These are phyloP conservation scores for Tupaia chinensis DNA, from an alignment of 2,113 vertebrate genomes.

Conservation along the genomic window DNA sequence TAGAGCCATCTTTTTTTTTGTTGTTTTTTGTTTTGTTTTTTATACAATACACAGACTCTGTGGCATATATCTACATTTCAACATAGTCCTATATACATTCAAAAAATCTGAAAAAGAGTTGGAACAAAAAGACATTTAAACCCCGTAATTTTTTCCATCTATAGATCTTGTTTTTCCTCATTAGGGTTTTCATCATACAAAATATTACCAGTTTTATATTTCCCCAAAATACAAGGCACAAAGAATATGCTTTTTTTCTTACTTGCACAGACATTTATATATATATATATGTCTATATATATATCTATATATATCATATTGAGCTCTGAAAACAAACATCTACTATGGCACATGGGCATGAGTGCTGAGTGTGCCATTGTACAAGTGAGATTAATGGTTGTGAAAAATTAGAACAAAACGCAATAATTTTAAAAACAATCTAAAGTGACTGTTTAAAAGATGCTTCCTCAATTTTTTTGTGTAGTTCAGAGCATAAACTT, in stretches of 20 bases:
- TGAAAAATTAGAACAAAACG: constrained; percentile 85
- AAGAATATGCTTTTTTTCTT: constrained; percentile 96
- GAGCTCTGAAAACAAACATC: constrained; percentile 89
- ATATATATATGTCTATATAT: constrained; percentile 79
- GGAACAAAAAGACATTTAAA: constrained; percentile 95
- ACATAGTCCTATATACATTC: constrained; percentile 99
- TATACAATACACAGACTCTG: constrained; percentile 99
- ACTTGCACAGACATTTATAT: constrained; percentile 93
- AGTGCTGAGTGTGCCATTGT: constrained; percentile 86
- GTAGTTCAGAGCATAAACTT: constrained; percentile 89
- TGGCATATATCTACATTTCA: constrained; percentile 99
- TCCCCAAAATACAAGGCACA: constrained; percentile 97
- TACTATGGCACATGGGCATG: constrained; percentile 89
- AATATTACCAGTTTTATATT: constrained; percentile 91
- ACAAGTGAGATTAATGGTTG: constrained; percentile 88
- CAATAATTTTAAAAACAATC: constrained; percentile 82
- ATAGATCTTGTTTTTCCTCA: constrained; percentile 87
- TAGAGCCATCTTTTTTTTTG: constrained; percentile 94
- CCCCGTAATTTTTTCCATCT: constrained; percentile 90
- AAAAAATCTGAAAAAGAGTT: constrained; percentile 95
- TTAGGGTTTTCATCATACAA: constrained; percentile 91
- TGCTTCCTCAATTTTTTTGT: constrained; percentile 86
- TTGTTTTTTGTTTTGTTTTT: constrained; percentile 85
- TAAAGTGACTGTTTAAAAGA: constrained; percentile 82
- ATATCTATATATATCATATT: constrained; percentile 88